These are phyloP conservation scores for Microvelia longipes DNA, from an alignment of 1,140 invertebrate genomes.

Conservation along the genomic window DNA sequence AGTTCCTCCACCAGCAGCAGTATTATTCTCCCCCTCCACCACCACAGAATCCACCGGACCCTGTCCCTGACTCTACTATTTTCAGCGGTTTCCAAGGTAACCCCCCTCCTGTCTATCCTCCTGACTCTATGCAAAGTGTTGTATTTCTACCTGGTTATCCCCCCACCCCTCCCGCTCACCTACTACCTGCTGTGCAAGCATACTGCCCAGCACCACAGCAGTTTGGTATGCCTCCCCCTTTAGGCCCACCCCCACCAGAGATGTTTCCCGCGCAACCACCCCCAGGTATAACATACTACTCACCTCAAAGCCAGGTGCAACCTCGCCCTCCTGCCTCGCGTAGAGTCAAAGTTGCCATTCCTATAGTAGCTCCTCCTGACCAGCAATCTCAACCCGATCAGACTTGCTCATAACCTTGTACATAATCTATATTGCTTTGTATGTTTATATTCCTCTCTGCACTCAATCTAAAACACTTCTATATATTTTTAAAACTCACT, in stretches of 20 bases:
- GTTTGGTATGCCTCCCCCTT: not conserved
- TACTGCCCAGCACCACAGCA: not conserved
- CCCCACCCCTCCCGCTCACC: not conserved
- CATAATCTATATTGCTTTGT: not conserved
- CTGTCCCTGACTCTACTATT: not conserved
- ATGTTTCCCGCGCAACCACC: slow-evolving; percentile 26
- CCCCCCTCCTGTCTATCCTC: not conserved
- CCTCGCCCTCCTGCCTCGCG: slow-evolving; percentile 25
- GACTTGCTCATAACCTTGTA: not conserved
- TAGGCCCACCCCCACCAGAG: slow-evolving; percentile 24
- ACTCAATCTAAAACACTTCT: not conserved
- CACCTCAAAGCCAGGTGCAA: slow-evolving; percentile 29
- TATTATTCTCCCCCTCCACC: not conserved
- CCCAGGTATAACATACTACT: slow-evolving; percentile 34
- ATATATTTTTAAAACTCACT: not conserved
- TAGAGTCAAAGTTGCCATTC: slow-evolving; percentile 34
- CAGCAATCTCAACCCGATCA: not conserved
- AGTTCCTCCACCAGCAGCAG: slow-evolving; percentile 2
- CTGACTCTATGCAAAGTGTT: slow-evolving; percentile 4
- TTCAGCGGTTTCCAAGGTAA: not conserved
- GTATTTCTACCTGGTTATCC: not conserved
- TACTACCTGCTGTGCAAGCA: not conserved
- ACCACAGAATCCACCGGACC: not conserved
- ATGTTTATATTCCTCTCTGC: not conserved
- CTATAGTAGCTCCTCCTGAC: slow-evolving; percentile 34